Conservation (phyloP, 2,113 vertebrate species). For the Podarcis raffonei region DNA sequence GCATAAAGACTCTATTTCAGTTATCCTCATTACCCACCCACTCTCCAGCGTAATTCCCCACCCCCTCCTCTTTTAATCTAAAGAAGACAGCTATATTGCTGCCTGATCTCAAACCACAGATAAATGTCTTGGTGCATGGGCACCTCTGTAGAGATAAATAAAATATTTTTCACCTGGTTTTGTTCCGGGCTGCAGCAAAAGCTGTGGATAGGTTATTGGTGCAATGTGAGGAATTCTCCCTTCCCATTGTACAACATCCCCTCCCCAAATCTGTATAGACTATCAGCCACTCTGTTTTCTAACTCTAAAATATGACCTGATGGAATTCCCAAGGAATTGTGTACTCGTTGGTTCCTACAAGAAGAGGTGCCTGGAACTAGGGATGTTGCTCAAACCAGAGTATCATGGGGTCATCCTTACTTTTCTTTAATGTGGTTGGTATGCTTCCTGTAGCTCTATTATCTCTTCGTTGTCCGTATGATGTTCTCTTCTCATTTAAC, state of each 20-base stretch:
- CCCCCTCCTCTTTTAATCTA: constrained; percentile 36
- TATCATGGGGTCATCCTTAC: neutral
- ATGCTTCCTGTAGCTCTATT: no score
- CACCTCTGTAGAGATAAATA: neutral
- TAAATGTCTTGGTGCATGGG: neutral
- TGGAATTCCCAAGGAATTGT: neutral
- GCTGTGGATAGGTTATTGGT: neutral
- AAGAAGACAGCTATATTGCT: constrained; percentile 48
- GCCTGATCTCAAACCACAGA: constrained; percentile 27
- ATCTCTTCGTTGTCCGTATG: no score
- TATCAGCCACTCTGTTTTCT: no score
- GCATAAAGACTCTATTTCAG: constrained; percentile 65
- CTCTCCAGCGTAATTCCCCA: constrained; percentile 29
- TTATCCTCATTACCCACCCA: constrained; percentile 53
- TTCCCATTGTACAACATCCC: no score
- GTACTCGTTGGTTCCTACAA: neutral
- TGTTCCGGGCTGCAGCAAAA: constrained; percentile 9
- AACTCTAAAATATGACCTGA: neutral
- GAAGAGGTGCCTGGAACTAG: neutral
- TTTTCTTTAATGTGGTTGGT: no score
- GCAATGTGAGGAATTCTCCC: neutral
- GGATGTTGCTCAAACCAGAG: neutral
- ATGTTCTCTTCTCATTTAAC: no score
- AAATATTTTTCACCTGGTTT: neutral
- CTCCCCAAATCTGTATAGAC: no score